These are phyloP conservation scores for Okapia johnstoni DNA, from an alignment of 2,113 vertebrate genomes.

Conservation along the genomic window DNA sequence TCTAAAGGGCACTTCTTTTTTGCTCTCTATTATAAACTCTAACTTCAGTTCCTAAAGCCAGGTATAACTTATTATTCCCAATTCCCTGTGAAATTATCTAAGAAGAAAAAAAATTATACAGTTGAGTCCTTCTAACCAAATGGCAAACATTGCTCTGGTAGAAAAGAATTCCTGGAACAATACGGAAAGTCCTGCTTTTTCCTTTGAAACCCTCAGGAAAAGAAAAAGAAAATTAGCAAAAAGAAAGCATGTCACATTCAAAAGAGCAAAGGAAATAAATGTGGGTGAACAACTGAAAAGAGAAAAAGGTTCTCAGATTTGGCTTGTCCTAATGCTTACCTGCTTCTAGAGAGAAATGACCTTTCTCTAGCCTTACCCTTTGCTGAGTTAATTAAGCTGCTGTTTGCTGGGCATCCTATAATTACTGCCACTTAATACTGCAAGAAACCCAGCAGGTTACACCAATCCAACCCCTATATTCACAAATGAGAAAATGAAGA, in stretches of 20 bases:
- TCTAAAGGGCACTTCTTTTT: neutral
- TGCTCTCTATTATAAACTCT: neutral
- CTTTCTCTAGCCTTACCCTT: conserved; percentile 25
- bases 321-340: neutral
- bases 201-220: conserved; percentile 27
- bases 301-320: neutral
- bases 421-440: neutral
- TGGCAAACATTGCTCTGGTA: neutral
- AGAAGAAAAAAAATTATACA: neutral
- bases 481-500: conserved; percentile 25
- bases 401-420: conserved; percentile 28
- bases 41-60: conserved; percentile 8
- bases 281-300: neutral
- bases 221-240: neutral
- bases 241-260: neutral
- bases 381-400: conserved; percentile 52
- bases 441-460: neutral
- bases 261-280: neutral
- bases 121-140: conserved; percentile 4
- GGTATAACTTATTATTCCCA: neutral
- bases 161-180: conserved; percentile 24
- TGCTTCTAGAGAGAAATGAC: neutral
- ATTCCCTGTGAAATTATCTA: conserved; percentile 13
- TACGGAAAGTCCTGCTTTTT: neutral
- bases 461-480: neutral